Percentiles rank a stretch among this genome's conserved stretches.
Evolutionary conservation across 2,888 invertebrate species (phyloP).

Genomic region (Branchinecta sandiegonensis): DNA sequence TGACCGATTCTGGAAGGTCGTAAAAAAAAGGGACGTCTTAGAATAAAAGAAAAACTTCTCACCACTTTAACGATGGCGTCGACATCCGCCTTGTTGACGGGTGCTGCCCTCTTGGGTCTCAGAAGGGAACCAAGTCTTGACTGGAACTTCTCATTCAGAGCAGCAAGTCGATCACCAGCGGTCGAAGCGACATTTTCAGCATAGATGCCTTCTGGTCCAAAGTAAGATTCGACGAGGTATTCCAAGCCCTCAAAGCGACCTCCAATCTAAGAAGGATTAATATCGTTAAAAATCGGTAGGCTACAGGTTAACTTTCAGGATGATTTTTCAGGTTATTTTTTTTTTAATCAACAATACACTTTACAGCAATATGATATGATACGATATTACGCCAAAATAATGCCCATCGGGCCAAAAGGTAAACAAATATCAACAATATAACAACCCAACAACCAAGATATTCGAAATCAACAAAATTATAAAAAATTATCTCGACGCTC

Average conservation of each 20-base stretch:
- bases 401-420: too few species aligned
- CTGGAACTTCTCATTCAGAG: slow-evolving; percentile 39
- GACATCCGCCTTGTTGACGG: slow-evolving; percentile 32
- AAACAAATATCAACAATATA: too few species aligned
- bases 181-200: slow-evolving; percentile 37
- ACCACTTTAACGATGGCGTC: slow-evolving; percentile 32
- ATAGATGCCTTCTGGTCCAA: slow-evolving; percentile 53
- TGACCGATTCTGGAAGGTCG: too few species aligned
- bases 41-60: not conserved
- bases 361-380: too few species aligned
- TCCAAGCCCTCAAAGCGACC: slow-evolving; percentile 63
- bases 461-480: too few species aligned
- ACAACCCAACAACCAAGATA: too few species aligned
- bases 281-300: not conserved
- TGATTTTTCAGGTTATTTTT: too few species aligned
- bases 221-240: slow-evolving; percentile 52
- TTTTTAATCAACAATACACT: not conserved
- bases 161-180: slow-evolving; percentile 32
- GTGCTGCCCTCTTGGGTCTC: slow-evolving; percentile 21
- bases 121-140: slow-evolving; percentile 32
- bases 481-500: too few species aligned
- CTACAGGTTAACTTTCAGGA: not conserved
- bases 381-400: too few species aligned
- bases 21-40: too few species aligned
- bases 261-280: slow-evolving; percentile 38